Base-by-base conservation (phyloP, 1,140 invertebrate species). In the Drosophila sturtevanti region DNA sequence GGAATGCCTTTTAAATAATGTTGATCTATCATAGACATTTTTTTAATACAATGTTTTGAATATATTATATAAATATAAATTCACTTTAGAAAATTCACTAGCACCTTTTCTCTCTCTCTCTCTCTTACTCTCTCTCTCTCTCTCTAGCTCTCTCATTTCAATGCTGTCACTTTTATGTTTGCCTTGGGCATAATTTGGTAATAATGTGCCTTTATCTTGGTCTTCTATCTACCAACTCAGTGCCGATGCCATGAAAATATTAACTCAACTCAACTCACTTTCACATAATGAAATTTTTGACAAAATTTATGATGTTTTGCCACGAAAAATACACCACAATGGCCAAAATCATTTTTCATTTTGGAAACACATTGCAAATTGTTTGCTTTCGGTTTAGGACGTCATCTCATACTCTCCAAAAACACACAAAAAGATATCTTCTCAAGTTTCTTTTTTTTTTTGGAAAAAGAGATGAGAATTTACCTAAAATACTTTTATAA, bases 231-330 rank as follows among this genome's bases (percentile, higher is more conserved):
- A 44, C 38, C 55, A 9, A 31, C 27, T 31, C 5, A 1, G 0
- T 1, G 2, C 35, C 63, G 5, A 48, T 24, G 41, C 21, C 6
- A 37, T 51, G 38, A 59, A 72, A 68, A 69, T 79, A 86, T 87
- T 81, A 86, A 87, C 82, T 79, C 62, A 72, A 87, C 82, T 79
- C 66, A 76, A 87, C 82, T 87, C 79, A 76, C 78, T 86, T 87
- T 81, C 73, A 74, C 82, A 81, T 86, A 81, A 81, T 87, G 75
- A 86, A 86, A 82, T 76, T 86, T 76, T 63, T 63, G 35, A 80
- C 63, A 62, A 66, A 87, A 87, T 86, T 86, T 86, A 86, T 81
- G 81, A 78, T 56, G 71, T 38, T 74, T 76, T 76, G 72, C 79
- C 66, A 70, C 66, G 66, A 69, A 67, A 65, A 76, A 60, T 65